These are phyloP conservation scores for Lepidonotus clava DNA, from an alignment of 2,888 invertebrate genomes.

Conservation along the genomic window DNA sequence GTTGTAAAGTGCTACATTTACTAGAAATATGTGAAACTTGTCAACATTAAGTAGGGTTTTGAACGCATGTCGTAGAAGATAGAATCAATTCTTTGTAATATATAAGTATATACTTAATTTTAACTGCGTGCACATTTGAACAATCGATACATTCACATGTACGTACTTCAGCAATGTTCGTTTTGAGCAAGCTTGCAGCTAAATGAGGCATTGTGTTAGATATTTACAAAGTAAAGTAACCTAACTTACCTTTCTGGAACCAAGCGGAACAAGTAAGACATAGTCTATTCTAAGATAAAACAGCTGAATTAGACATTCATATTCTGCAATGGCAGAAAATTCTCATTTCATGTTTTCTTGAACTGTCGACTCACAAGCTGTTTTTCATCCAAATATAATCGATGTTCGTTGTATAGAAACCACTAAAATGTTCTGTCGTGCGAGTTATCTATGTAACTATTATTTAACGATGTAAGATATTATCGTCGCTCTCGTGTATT, in stretches of 20 bases:
- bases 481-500: not conserved
- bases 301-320: not conserved
- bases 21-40: too few species aligned
- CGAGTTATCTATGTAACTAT: slow-evolving; percentile 14
- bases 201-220: too few species aligned
- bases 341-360: slow-evolving; percentile 20
- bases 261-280: too few species aligned
- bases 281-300: too few species aligned
- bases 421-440: not conserved
- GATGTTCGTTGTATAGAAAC: not conserved
- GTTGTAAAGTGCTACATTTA: too few species aligned
- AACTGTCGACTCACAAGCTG: not conserved
- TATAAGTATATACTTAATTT: too few species aligned
- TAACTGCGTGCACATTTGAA: not conserved
- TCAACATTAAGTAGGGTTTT: not conserved
- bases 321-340: not conserved
- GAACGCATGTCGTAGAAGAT: slow-evolving; percentile 31
- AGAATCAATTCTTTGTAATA: slow-evolving; percentile 2
- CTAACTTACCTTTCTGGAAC: too few species aligned
- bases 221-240: too few species aligned
- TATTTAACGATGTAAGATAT: slow-evolving; percentile 13
- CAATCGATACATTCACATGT: too few species aligned
- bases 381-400: not conserved
- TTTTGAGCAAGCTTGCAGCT: too few species aligned
- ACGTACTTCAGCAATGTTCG: too few species aligned